Percentiles rank a stretch among this genome's conserved stretches.
Conservation (phyloP, 1,140 invertebrate species). For the Ylistrum balloti region DNA sequence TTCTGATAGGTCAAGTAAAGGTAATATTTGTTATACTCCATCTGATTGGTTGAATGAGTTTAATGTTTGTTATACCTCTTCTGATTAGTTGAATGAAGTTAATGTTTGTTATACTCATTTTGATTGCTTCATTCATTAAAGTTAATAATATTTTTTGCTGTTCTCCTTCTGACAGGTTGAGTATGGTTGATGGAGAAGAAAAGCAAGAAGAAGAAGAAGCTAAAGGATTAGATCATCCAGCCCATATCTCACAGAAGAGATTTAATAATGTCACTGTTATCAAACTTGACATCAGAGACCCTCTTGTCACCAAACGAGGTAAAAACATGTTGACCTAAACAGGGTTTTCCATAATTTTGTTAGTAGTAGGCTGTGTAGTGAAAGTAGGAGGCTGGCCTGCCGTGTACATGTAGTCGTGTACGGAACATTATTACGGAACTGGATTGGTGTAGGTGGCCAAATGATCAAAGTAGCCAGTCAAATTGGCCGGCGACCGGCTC, state of each 20-base stretch:
- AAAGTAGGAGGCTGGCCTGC: no score
- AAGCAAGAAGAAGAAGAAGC: constrained; percentile 59
- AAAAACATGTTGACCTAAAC: not conserved
- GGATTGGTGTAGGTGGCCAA: no score
- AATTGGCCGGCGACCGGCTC: no score
- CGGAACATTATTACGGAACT: no score
- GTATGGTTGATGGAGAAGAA: constrained; percentile 57
- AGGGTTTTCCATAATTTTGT: no score
- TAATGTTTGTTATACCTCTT: not conserved
- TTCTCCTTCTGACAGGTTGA: constrained; percentile 54
- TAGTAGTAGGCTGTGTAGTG: no score
- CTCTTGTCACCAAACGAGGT: constrained; percentile 74
- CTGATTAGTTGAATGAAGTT: not conserved
- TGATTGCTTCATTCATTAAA: not conserved
- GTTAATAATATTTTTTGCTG: not conserved
- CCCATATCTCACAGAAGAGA: constrained; percentile 68
- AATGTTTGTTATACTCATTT: not conserved
- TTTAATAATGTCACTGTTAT: constrained; percentile 73
- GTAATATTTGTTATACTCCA: not conserved
- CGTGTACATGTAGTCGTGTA: no score
- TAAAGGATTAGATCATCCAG: constrained; percentile 68
- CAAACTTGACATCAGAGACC: constrained; percentile 74
- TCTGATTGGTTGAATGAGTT: not conserved
- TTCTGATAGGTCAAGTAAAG: not conserved
- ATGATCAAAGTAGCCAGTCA: no score